phyloP scores from a whole-genome alignment of 2,888 invertebrate species.

The Lepetodrilus schrolli region DNA sequence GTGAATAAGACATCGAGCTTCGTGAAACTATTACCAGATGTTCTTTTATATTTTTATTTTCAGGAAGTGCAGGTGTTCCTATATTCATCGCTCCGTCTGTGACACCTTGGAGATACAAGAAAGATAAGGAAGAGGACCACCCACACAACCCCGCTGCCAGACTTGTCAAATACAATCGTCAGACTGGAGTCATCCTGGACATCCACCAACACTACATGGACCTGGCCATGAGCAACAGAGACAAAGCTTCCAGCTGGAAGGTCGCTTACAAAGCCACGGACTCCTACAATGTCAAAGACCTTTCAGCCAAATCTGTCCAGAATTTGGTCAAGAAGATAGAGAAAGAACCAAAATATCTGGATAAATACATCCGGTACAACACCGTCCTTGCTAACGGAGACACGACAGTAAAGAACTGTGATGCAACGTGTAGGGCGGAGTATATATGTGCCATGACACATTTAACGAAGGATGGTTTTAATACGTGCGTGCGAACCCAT shows the following conservation, averaged over 20 bases:
- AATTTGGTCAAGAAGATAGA: slow-evolving; percentile 77
- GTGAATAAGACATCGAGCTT: no score
- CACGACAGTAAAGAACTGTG: slow-evolving; percentile 34
- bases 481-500: background rate
- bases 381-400: slow-evolving; percentile 43
- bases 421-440: slow-evolving; percentile 37
- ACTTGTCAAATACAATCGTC: slow-evolving; percentile 90
- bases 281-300: slow-evolving; percentile 85
- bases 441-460: slow-evolving; percentile 18
- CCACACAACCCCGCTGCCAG: slow-evolving; percentile 90
- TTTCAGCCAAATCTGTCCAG: slow-evolving; percentile 86
- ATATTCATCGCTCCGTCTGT: slow-evolving; percentile 90
- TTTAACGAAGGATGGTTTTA: background rate
- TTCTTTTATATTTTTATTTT: background rate
- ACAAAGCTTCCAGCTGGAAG: slow-evolving; percentile 85
- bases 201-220: slow-evolving; percentile 93
- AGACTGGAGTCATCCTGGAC: slow-evolving; percentile 83
- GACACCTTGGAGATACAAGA: slow-evolving; percentile 85
- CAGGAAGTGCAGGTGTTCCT: slow-evolving; percentile 87
- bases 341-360: slow-evolving; percentile 34
- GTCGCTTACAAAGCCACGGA: slow-evolving; percentile 88
- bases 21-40: no score
- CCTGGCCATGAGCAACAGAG: slow-evolving; percentile 80
- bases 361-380: slow-evolving; percentile 43
- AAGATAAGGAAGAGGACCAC: slow-evolving; percentile 56